Conservation (phyloP, 2,113 vertebrate genomes). For the Mellivora capensis region DNA sequence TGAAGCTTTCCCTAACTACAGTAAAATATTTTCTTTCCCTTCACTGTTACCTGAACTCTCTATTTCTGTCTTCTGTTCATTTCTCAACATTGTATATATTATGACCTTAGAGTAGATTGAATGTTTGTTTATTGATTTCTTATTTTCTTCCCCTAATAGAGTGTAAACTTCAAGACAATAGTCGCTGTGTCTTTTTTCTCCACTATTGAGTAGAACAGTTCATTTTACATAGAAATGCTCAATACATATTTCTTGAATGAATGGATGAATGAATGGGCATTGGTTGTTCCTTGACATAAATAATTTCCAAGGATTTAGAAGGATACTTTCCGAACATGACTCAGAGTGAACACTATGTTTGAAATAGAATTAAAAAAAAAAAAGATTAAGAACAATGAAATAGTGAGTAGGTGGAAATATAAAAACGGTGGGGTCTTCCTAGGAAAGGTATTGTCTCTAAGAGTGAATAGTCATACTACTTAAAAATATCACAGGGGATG, state of each 20-base stretch:
- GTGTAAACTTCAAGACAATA: background rate
- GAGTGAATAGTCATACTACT: background rate
- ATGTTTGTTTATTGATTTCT: background rate
- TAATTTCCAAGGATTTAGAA: background rate
- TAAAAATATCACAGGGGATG: background rate
- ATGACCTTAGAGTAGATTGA: background rate
- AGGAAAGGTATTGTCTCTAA: background rate
- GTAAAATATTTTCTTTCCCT: background rate
- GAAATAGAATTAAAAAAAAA: background rate
- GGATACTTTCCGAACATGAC: background rate
- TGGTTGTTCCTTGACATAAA: background rate
- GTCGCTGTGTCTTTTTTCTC: background rate
- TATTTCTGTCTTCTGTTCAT: background rate
- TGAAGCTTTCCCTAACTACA: background rate
- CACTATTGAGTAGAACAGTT: background rate
- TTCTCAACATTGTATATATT: background rate
- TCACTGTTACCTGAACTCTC: background rate
- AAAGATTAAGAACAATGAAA: background rate
- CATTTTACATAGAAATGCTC: background rate
- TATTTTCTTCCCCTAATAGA: background rate
- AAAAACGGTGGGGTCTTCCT: background rate
- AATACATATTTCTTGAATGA: background rate
- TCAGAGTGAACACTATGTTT: background rate
- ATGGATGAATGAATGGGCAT: background rate
- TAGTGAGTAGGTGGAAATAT: background rate